Evolutionary conservation across 2,888 invertebrate genomes (phyloP), one percentile per base, ranked within the genome.

Genomic region (Teinopalpus imperialis): DNA sequence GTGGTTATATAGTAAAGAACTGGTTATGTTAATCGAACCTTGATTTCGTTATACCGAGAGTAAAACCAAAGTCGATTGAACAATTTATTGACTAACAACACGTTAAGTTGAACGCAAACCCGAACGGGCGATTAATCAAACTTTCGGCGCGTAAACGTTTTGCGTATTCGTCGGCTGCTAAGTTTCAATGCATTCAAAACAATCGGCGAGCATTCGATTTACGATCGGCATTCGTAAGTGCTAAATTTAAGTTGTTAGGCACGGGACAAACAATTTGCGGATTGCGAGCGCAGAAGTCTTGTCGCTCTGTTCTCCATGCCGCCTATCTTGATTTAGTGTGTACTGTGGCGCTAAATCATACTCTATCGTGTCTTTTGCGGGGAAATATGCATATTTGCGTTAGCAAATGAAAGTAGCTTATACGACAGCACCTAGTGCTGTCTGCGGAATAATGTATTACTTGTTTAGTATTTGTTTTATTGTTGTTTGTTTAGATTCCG

Each of bases 221-320:
- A 76, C 80, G 81, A 76, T 82, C 79, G 86, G 85, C 68, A 85
- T 83, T 82, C 71, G 78, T 80, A 76, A 69, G 66, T 67, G 72
- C 87, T 87, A 87, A 83, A 87, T 86, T 80, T 87, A 86, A 80
- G 85, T 81, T 76, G 82, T 81, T 82, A 81, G 77, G 77, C 77
- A 72, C 79, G 77, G 69, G 76, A 81, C 81, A 80, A 82, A 83
- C 81, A 85, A 85, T 87, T 86, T 80, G 82, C 72, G 85, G 81
- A 81, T 80, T 78, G 83, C 80, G 70, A 76, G 74, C 71, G 69
- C 68, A 69, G 69, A 63, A 75, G 75, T 79, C 67, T 74, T 76
- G 80, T 81, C 80, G 72, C 66, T 61, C 69, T 66, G 62, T 41
- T 43, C 46, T 41, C 73, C 66, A 43, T 70, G 77, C 73, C 75